Percentiles rank a stretch among this genome's conserved stretches.
Conservation (phyloP, 2,113 vertebrate genomes). For the Megalops atlanticus region DNA sequence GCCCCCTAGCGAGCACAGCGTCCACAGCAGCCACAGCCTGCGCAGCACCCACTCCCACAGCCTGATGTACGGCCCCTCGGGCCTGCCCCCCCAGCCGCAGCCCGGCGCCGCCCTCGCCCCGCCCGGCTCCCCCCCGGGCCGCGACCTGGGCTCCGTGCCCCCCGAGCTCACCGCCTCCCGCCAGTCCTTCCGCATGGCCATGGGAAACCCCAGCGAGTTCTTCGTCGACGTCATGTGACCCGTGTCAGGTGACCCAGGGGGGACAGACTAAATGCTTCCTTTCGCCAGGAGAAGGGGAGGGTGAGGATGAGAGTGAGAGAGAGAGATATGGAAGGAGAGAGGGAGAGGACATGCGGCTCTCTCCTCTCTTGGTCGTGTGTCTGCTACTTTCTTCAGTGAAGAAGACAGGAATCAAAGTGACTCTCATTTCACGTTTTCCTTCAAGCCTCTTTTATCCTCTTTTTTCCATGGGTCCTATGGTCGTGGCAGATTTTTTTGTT, state of each 20-base stretch:
- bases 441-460: not conserved
- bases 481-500: too few species aligned
- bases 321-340: conserved; percentile 3
- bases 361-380: conserved; percentile 47
- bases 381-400: conserved; percentile 74
- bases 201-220: conserved; percentile 96
- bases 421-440: conserved; percentile 44
- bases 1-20: conserved; percentile 73
- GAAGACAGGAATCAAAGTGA: conserved; percentile 68
- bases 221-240: conserved; percentile 98
- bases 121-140: conserved; percentile 81
- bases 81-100: conserved; percentile 77
- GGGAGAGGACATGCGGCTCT: not conserved
- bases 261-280: not conserved
- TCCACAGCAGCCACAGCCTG: conserved; percentile 85
- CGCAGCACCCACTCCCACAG: conserved; percentile 77
- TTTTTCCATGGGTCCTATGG: not conserved
- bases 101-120: conserved; percentile 71
- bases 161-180: conserved; percentile 93
- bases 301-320: conserved; percentile 15
- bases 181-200: conserved; percentile 93
- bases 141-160: conserved; percentile 87
- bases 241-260: conserved; percentile 18
- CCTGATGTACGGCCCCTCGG: conserved; percentile 72
- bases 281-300: not conserved